A percentile compares a stretch with the other conserved stretches of the same genome.
Conservation (phyloP, 2,888 invertebrate species). For the Cordilura impudica region DNA sequence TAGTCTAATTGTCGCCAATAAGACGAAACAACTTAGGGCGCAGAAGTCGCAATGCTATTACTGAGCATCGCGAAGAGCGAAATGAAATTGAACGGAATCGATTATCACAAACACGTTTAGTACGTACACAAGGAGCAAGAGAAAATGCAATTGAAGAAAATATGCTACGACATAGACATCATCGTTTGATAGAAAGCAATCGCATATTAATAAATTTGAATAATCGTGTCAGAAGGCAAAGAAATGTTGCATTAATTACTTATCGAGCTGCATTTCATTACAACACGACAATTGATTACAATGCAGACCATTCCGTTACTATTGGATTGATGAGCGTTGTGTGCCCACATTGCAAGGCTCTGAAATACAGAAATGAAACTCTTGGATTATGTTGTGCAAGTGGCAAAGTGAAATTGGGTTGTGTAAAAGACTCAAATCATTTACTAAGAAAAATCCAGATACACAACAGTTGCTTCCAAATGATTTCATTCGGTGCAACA, state of each 20-base stretch:
- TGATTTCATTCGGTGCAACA: slow-evolving; percentile 18
- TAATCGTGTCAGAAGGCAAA: slow-evolving; percentile 15
- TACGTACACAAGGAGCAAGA: too few relatives aligned
- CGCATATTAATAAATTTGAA: neutral
- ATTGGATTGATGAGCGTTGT: slow-evolving; percentile 22
- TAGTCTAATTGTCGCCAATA: slow-evolving; percentile 5
- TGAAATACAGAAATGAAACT: slow-evolving; percentile 8
- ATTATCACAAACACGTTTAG: too few relatives aligned
- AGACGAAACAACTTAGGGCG: slow-evolving; percentile 2
- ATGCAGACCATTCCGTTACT: slow-evolving; percentile 3
- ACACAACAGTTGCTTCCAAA: slow-evolving; percentile 13
- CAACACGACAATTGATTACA: slow-evolving; percentile 17
- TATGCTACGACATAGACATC: neutral
- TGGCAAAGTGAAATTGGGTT: slow-evolving; percentile 35
- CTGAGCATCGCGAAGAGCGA: slow-evolving; percentile 40
- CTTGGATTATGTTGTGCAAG: slow-evolving; percentile 13
- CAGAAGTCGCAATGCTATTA: neutral
- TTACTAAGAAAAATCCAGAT: slow-evolving; percentile 10
- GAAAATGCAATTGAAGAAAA: slow-evolving; percentile 2
- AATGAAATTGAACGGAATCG: too few relatives aligned
- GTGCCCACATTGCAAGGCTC: slow-evolving; percentile 20
- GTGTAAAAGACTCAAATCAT: neutral
- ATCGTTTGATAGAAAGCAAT: neutral
- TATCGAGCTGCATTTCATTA: slow-evolving; percentile 24
- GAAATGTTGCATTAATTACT: slow-evolving; percentile 13